Evolutionary conservation across 1,140 invertebrate genomes (phyloP).

Genomic region (Hyposmocoma kahamanoa): DNA sequence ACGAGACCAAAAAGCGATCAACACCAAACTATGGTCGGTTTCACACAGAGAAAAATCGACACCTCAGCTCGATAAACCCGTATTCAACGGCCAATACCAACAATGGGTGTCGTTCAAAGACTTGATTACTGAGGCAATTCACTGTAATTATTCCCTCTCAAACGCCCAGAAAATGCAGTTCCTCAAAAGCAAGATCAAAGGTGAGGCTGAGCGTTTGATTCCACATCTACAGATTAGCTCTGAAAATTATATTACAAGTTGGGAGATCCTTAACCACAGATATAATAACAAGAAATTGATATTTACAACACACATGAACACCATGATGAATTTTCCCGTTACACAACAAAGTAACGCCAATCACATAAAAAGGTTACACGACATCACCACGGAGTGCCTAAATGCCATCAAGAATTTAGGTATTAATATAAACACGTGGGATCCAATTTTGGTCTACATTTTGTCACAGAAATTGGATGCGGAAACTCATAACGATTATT

Average conservation of each 20-base stretch:
- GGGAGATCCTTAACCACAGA: no score
- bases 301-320: constrained; percentile 2
- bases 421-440: background rate
- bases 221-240: background rate
- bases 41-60: background rate
- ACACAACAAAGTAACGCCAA: background rate
- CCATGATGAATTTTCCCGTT: background rate
- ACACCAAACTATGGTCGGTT: background rate
- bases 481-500: background rate
- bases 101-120: constrained; percentile 1
- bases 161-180: constrained; percentile 1
- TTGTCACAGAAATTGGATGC: background rate
- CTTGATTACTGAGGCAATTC: no score
- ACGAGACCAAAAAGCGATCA: background rate
- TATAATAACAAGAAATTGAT: constrained; percentile 7
- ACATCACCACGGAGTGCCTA: background rate
- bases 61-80: background rate
- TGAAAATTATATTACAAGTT: constrained; percentile 2
- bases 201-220: constrained; percentile 1
- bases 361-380: background rate
- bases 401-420: constrained; percentile 1
- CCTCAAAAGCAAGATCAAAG: constrained; percentile 1
- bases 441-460: background rate
- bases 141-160: background rate
- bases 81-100: background rate